Evolutionary conservation across 2,113 vertebrate genomes (phyloP).

Genomic region (Scomber scombrus): DNA sequence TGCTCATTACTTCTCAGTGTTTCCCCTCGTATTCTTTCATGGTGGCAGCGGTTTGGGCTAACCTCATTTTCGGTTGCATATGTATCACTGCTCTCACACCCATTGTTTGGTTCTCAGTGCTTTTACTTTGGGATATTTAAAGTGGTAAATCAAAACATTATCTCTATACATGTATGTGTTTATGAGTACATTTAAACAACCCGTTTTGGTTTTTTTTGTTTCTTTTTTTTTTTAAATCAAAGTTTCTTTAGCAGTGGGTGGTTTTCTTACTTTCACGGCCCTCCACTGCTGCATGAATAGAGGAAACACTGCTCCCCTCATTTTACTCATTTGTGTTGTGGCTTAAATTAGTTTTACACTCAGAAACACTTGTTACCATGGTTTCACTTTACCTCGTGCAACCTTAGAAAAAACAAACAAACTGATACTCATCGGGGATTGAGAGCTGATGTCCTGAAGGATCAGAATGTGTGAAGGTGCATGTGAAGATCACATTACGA

Average conservation of each 20-base stretch:
- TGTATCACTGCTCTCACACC: constrained; percentile 52
- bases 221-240: constrained; percentile 23
- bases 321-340: constrained; percentile 67
- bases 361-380: constrained; percentile 49
- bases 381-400: constrained; percentile 58
- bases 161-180: constrained; percentile 58
- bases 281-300: constrained; percentile 64
- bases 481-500: constrained; percentile 42
- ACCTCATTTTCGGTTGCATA: constrained; percentile 51
- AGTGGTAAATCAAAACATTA: constrained; percentile 62
- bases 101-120: constrained; percentile 58
- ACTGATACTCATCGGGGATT: constrained; percentile 32
- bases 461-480: constrained; percentile 39
- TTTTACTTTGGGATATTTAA: constrained; percentile 68
- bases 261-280: constrained; percentile 44
- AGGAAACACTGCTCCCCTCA: constrained; percentile 58
- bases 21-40: constrained; percentile 44
- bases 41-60: constrained; percentile 57
- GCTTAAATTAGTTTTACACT: constrained; percentile 54
- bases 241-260: constrained; percentile 50
- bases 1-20: constrained; percentile 63
- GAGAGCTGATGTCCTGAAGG: constrained; percentile 22
- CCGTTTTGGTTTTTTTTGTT: not conserved
- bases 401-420: constrained; percentile 15
- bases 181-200: constrained; percentile 49